Evolutionary conservation across 2,113 vertebrate species (phyloP).

Genomic region (Pterophyllum scalare): DNA sequence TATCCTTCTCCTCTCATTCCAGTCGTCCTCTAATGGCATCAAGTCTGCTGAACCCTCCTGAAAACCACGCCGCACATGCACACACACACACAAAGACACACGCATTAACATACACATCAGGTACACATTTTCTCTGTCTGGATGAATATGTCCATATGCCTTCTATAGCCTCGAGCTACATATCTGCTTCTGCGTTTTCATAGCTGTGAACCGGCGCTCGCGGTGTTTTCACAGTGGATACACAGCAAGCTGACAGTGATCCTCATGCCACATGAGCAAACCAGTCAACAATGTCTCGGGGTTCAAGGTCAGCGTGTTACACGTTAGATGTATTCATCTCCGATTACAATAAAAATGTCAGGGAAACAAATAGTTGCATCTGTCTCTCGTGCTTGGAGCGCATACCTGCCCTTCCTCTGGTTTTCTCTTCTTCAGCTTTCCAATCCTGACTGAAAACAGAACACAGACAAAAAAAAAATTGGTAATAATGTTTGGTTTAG

Average conservation of each 20-base stretch:
- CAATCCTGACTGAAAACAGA: slow-evolving; percentile 71
- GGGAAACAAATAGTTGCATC: background rate
- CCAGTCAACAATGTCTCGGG: background rate
- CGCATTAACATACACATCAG: slow-evolving; percentile 19
- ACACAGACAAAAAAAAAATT: background rate
- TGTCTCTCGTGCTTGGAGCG: background rate
- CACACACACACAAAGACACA: slow-evolving; percentile 22
- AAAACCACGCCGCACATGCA: slow-evolving; percentile 55
- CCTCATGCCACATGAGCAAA: slow-evolving; percentile 55
- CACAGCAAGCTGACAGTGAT: slow-evolving; percentile 61
- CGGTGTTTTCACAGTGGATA: slow-evolving; percentile 60
- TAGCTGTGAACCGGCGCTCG: slow-evolving; percentile 40
- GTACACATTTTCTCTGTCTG: slow-evolving; percentile 16
- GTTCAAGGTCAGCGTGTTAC: background rate
- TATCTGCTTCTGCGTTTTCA: slow-evolving; percentile 54
- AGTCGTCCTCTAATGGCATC: slow-evolving; percentile 89
- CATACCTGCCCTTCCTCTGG: slow-evolving; percentile 71
- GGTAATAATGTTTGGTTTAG: background rate
- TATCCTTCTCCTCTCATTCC: slow-evolving; percentile 94
- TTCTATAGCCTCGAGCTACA: slow-evolving; percentile 29
- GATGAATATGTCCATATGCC: slow-evolving; percentile 26
- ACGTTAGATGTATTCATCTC: background rate
- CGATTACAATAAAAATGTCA: slow-evolving; percentile 37
- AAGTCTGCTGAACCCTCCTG: slow-evolving; percentile 90
- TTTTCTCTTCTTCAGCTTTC: slow-evolving; percentile 76